Conservation (phyloP, 2,113 vertebrate genomes). For the Noctilio leporinus region DNA sequence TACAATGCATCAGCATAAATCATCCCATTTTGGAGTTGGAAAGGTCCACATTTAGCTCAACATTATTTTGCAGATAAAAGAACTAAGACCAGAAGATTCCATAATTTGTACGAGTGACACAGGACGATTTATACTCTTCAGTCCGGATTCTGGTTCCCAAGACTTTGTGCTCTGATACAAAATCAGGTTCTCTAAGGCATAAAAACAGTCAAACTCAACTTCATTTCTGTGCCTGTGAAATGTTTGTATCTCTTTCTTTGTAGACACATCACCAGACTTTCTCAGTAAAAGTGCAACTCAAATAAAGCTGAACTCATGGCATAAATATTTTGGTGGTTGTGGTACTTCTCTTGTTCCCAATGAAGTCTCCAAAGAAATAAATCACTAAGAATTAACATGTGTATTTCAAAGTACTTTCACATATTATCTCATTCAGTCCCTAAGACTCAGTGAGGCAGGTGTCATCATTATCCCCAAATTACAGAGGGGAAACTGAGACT, state of each 20-base stretch:
- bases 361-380: neutral
- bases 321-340: neutral
- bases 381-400: neutral
- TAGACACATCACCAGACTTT: neutral
- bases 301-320: neutral
- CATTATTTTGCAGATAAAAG: neutral
- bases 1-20: neutral
- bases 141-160: neutral
- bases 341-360: neutral
- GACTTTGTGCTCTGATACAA: neutral
- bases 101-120: neutral
- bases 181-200: neutral
- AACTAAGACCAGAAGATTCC: neutral
- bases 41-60: neutral
- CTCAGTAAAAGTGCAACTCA: neutral
- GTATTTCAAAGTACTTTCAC: neutral
- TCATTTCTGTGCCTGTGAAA: neutral
- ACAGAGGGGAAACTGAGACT: neutral
- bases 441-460: neutral
- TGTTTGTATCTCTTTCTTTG: neutral
- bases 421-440: neutral
- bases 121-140: neutral
- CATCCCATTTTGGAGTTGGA: neutral
- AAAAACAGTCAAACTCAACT: neutral
- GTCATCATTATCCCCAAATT: neutral